Base-by-base conservation (phyloP, 2,113 vertebrate species). In the Sceloporus tristichus region DNA sequence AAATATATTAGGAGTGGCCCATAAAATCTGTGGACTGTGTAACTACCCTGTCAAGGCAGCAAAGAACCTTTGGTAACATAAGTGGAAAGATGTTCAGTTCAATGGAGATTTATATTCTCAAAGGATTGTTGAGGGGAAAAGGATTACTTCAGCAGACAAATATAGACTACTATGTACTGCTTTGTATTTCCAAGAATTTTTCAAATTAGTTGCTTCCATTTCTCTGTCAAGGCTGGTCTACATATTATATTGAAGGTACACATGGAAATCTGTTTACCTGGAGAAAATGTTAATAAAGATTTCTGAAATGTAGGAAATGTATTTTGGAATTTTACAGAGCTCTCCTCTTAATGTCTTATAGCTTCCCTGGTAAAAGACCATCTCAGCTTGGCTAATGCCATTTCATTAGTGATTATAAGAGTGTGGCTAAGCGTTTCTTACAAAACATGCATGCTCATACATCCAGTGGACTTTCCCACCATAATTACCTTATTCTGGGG, bases 11-110 rank as follows among this genome's bases (percentile, higher is more conserved):
- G 71, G 87, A 90, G 85, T 85, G 79, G 19, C 38, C 79, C 38
- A 84, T 87, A 88, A 93, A 93, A 87, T 88, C 94, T 86, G 56
- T 91, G 86, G 85, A 85, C 62, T 94, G 48, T 92, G 87, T 87
- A 94, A 88, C 54, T 94, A 87, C 91, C 91, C 59, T 88, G 85
- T 86, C 91, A 93, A 93, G 78, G 70, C 59, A 89, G 86, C 16
- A 91, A 84, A 83, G 87, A 88, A 87, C 89, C 68, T 79, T 87
- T 79, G 85, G 79, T 92, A 93, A 94, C 88, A 56, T 66, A 90
- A 87, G 88, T 6, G 53, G 56, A 85, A 38, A 42, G 54, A 87
- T 87, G 29, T 91, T 85, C 79, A 56, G 71, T 66, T 81, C 65
- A 79, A 73, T 8, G 54, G 91, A 81, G 13, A 56, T 85, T 92